phyloP scores from a whole-genome alignment of 37 sponge, comb jelly and placozoan species.

The Petrosia ficiformis region DNA sequence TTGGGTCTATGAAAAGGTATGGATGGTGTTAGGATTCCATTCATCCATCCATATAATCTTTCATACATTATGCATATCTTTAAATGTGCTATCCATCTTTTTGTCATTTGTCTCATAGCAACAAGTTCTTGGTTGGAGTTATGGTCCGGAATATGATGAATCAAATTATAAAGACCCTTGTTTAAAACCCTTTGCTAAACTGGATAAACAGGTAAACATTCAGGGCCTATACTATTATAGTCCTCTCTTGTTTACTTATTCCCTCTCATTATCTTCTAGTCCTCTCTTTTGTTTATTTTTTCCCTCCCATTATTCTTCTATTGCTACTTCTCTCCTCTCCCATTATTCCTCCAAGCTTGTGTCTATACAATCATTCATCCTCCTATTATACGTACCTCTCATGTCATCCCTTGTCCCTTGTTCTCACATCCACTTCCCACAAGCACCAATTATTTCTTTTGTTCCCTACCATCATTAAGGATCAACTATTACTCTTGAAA shows the following conservation, averaged over 20 bases:
- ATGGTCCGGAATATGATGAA: conserved; percentile 17
- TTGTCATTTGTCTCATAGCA: no score
- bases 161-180: conserved; percentile 15
- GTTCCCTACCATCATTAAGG: no score
- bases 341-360: background rate
- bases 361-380: background rate
- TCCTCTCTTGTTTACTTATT: no score
- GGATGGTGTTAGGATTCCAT: no score
- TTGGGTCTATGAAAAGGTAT: conserved; percentile 34
- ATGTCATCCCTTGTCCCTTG: no score
- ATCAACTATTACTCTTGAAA: background rate
- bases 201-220: conserved; percentile 4
- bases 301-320: conserved; percentile 18
- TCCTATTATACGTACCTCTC: no score
- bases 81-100: background rate
- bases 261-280: background rate
- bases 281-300: background rate
- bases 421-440: no score
- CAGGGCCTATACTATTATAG: conserved; percentile 18
- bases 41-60: no score
- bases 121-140: conserved; percentile 48
- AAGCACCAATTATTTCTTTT: no score
- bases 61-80: background rate
- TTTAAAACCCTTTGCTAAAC: conserved; percentile 38
- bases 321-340: conserved; percentile 23